A percentile compares a stretch with the other conserved stretches of the same genome.
Evolutionary conservation across 2,888 invertebrate species (phyloP).

Genomic region (Cremastinae sp.): DNA sequence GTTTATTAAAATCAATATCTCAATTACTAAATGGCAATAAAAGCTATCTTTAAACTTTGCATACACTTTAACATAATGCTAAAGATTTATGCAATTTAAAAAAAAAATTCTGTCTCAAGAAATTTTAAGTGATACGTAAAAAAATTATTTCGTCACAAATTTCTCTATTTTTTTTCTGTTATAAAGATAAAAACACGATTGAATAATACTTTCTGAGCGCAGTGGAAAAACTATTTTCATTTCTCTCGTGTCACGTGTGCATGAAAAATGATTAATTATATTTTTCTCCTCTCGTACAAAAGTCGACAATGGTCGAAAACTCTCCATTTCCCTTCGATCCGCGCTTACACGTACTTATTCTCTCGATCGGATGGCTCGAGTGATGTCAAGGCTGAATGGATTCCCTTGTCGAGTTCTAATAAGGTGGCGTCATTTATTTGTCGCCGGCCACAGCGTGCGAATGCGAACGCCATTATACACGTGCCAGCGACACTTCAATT

Average conservation of each 20-base stretch:
- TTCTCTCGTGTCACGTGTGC: slow-evolving; percentile 6
- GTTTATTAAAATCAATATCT: too few species aligned
- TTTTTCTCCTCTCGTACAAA: slow-evolving; percentile 9
- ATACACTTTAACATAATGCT: too few species aligned
- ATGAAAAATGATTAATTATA: slow-evolving; percentile 1
- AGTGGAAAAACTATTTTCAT: slow-evolving; percentile 10
- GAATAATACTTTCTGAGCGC: neutral
- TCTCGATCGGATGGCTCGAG: slow-evolving; percentile 13
- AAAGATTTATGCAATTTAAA: too few species aligned
- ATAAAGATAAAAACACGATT: neutral
- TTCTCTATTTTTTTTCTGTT: neutral
- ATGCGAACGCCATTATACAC: slow-evolving; percentile 25
- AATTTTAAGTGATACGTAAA: too few species aligned
- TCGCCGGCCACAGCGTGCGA: slow-evolving; percentile 11
- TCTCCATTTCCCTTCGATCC: slow-evolving; percentile 19
- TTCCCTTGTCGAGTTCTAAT: slow-evolving; percentile 49
- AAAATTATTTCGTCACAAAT: slow-evolving; percentile 9
- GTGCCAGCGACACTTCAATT: slow-evolving; percentile 21
- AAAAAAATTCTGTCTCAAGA: too few species aligned
- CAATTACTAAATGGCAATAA: too few species aligned
- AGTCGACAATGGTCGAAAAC: slow-evolving; percentile 10
- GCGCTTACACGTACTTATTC: neutral
- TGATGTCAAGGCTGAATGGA: slow-evolving; percentile 44
- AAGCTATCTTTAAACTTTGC: too few species aligned
- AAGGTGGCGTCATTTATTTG: slow-evolving; percentile 52